Evolutionary conservation across 2,888 invertebrate species (phyloP).

Genomic region (Plagodis dolabraria): DNA sequence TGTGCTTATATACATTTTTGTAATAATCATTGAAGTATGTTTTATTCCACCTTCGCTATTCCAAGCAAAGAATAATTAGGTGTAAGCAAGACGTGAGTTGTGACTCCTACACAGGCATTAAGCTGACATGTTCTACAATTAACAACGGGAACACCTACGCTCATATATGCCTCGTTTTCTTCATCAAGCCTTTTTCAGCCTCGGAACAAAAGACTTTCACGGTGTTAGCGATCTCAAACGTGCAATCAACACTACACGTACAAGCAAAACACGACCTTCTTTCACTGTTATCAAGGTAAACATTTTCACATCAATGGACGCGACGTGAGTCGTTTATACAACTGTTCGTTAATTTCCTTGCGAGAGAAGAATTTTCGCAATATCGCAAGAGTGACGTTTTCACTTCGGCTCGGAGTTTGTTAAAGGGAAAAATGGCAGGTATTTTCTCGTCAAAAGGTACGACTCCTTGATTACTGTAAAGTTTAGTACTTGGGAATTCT

Average conservation of each 20-base stretch:
- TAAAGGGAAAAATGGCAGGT: constrained; percentile 35
- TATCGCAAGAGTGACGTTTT: constrained; percentile 47
- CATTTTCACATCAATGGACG: constrained; percentile 29
- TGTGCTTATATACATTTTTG: too few relatives aligned
- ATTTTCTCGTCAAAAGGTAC: constrained; percentile 30
- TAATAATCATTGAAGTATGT: too few relatives aligned
- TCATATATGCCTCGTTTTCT: constrained; percentile 40
- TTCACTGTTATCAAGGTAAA: constrained; percentile 33
- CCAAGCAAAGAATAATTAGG: constrained; percentile 3
- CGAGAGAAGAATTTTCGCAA: constrained; percentile 51
- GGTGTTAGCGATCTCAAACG: constrained; percentile 39
- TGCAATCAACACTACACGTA: constrained; percentile 23
- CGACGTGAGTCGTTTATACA: constrained; percentile 35
- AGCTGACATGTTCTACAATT: neutral
- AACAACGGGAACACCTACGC: constrained; percentile 6
- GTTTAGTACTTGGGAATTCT: constrained; percentile 11
- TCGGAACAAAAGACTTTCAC: constrained; percentile 43
- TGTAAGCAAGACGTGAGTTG: neutral
- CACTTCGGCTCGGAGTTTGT: constrained; percentile 31
- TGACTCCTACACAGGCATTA: neutral
- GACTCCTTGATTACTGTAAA: constrained; percentile 20
- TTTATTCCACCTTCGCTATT: neutral
- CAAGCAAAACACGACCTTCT: constrained; percentile 9
- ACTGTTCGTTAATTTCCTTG: constrained; percentile 50
- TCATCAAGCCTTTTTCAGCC: constrained; percentile 58